Conservation (phyloP, 92 coral and sea anemone genomes). For the Parazoanthus atlanticus region DNA sequence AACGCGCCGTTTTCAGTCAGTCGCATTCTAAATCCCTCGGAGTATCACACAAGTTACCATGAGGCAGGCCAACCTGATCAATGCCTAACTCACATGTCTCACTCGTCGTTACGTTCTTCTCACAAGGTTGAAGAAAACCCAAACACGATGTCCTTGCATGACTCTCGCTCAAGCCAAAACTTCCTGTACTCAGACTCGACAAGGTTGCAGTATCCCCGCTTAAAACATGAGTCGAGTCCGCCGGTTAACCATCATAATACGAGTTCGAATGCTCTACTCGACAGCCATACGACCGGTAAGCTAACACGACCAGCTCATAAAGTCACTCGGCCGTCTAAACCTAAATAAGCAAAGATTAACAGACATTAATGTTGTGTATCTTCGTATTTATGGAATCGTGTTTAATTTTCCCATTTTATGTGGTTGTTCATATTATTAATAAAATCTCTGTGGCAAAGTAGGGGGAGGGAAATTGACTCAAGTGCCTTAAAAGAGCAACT, state of each 20-base stretch:
- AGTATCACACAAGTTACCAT: constrained; percentile 86
- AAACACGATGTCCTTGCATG: constrained; percentile 87
- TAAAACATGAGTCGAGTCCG: constrained; percentile 80
- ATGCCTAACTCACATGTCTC: constrained; percentile 88
- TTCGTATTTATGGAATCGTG: constrained; percentile 73
- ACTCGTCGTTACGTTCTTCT: constrained; percentile 60
- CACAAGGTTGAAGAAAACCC: constrained; percentile 88
- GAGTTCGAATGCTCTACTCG: constrained; percentile 83
- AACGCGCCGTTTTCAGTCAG: constrained; percentile 98
- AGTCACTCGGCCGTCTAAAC: constrained; percentile 32
- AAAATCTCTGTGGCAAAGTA: constrained; percentile 93
- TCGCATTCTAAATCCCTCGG: constrained; percentile 85
- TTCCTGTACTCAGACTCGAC: constrained; percentile 82
- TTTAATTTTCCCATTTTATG: constrained; percentile 85
- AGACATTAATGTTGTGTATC: constrained; percentile 73
- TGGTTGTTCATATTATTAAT: constrained; percentile 88
- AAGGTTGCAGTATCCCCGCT: constrained; percentile 77
- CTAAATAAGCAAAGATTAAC: constrained; percentile 45
- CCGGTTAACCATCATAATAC: constrained; percentile 65
- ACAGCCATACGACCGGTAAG: constrained; percentile 80
- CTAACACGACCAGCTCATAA: constrained; percentile 43
- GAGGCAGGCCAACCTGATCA: constrained; percentile 82
- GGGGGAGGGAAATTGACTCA: constrained; percentile 99
- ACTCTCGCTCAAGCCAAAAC: constrained; percentile 59
- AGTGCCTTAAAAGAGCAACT: constrained; percentile 95